Conservation (phyloP, 1,140 invertebrate genomes). For the Anastrepha obliqua region DNA sequence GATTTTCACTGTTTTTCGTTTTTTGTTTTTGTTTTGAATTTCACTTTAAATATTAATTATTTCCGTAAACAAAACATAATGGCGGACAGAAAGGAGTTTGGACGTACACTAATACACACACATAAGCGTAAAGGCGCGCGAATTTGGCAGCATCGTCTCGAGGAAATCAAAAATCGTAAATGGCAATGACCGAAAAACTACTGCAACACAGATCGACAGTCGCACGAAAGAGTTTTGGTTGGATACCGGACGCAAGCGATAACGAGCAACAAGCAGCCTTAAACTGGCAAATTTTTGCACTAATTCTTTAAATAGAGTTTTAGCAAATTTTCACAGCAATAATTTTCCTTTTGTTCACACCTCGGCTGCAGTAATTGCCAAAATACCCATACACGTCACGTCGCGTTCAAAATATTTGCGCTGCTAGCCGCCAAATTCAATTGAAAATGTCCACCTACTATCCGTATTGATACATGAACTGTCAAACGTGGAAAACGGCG, state of each 20-base stretch:
- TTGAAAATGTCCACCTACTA: constrained; percentile 27
- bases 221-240: no score
- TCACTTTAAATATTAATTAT: neutral
- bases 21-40: neutral
- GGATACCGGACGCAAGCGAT: neutral
- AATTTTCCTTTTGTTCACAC: neutral
- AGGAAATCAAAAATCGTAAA: neutral
- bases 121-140: neutral
- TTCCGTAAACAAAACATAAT: neutral
- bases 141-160: neutral
- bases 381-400: neutral
- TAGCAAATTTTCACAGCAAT: neutral
- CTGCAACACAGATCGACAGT: no score
- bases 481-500: no score
- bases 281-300: neutral
- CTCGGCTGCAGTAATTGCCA: neutral
- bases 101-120: neutral
- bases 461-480: neutral
- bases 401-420: no score
- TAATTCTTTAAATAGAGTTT: neutral
- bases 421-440: constrained; percentile 5
- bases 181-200: neutral
- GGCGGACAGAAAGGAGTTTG: neutral
- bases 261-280: neutral
- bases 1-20: neutral